A percentile compares a stretch with the other conserved stretches of the same genome.
These are phyloP conservation scores for Cyclina sinensis DNA, from an alignment of 1,140 invertebrate species.

Conservation along the genomic window DNA sequence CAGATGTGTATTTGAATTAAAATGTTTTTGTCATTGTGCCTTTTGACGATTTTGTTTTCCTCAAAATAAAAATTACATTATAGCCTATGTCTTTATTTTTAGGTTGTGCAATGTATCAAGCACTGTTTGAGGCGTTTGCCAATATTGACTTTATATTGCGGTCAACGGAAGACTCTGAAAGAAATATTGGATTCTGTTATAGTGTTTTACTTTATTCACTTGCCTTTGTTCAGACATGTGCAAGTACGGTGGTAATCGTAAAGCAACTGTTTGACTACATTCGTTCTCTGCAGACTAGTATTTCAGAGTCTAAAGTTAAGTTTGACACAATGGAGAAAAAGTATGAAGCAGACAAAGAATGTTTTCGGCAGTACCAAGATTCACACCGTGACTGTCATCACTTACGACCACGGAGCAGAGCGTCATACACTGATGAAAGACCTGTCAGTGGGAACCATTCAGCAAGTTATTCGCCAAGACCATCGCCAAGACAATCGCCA, in stretches of 20 bases:
- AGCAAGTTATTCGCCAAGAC: too few relatives aligned
- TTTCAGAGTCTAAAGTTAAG: background rate
- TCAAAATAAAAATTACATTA: too few relatives aligned
- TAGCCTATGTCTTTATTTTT: background rate
- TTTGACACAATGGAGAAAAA: background rate
- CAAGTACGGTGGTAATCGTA: background rate
- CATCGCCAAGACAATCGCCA: too few relatives aligned
- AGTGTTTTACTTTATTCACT: background rate
- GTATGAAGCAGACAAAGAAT: background rate
- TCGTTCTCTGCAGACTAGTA: background rate
- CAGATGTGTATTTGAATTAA: too few relatives aligned
- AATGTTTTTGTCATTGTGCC: too few relatives aligned
- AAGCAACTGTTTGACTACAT: background rate
- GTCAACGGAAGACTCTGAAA: background rate
- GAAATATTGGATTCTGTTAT: background rate
- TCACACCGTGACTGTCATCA: background rate
- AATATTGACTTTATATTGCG: background rate
- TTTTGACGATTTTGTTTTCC: too few relatives aligned
- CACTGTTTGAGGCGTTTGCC: background rate
- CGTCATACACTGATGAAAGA: too few relatives aligned
- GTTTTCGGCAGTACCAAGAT: background rate
- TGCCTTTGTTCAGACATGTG: background rate
- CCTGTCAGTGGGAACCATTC: too few relatives aligned
- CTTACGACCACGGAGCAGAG: background rate
- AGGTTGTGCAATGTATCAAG: conserved; percentile 2